A percentile compares a stretch with the other conserved stretches of the same genome.
Evolutionary conservation across 2,113 vertebrate genomes (phyloP).

Genomic region (Tor tambroides): DNA sequence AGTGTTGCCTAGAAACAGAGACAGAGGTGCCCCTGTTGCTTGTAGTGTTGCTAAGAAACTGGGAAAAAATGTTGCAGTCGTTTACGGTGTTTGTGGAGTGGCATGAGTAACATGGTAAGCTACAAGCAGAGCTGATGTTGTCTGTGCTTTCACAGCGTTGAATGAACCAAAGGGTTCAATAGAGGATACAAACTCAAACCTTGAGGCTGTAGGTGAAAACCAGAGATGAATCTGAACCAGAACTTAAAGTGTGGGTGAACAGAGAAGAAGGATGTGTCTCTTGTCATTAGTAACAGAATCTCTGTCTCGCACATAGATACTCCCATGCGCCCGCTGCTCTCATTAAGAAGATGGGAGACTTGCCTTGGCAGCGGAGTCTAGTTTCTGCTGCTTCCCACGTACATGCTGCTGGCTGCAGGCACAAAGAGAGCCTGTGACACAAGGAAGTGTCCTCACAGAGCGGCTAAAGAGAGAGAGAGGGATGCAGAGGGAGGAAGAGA

Average conservation of each 20-base stretch:
- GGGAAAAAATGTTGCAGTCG: slow-evolving; percentile 51
- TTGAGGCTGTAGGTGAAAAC: not conserved
- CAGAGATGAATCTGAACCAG: not conserved
- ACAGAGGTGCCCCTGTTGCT: slow-evolving; percentile 55
- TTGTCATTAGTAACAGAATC: slow-evolving; percentile 8
- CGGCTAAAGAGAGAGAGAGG: slow-evolving; percentile 21
- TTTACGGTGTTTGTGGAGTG: slow-evolving; percentile 35
- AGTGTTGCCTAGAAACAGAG: slow-evolving; percentile 76
- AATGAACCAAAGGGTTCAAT: slow-evolving; percentile 29
- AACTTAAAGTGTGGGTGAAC: not conserved
- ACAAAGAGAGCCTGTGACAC: slow-evolving; percentile 65
- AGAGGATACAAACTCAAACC: slow-evolving; percentile 9
- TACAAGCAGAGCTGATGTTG: slow-evolving; percentile 15
- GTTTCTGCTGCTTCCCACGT: slow-evolving; percentile 63
- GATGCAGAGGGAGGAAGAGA: slow-evolving; percentile 33
- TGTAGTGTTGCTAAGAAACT: slow-evolving; percentile 60
- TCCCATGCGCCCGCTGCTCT: slow-evolving; percentile 36
- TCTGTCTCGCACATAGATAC: slow-evolving; percentile 35
- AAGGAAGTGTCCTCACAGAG: slow-evolving; percentile 61
- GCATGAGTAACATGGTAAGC: slow-evolving; percentile 9
- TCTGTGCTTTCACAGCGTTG: not conserved
- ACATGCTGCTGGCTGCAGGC: slow-evolving; percentile 56
- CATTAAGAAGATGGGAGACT: slow-evolving; percentile 55
- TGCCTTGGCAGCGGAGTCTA: slow-evolving; percentile 43
- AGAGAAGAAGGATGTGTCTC: not conserved